phyloP scores from a whole-genome alignment of 1,140 invertebrate species.

The Paraescarpia echinospica region DNA sequence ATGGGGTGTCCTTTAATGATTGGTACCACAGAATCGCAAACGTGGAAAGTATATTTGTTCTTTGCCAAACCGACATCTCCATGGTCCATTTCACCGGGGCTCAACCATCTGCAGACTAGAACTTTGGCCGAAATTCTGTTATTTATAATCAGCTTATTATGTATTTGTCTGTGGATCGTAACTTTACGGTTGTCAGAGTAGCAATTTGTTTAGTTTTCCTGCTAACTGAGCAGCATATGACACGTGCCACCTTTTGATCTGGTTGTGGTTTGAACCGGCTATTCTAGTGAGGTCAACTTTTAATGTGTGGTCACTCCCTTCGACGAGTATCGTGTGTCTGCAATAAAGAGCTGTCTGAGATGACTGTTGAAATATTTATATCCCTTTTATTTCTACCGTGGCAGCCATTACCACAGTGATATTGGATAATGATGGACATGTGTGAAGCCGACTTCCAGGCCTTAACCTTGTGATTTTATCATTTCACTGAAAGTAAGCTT shows the following conservation, averaged over 20 bases:
- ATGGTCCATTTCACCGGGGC: background rate
- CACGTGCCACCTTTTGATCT: background rate
- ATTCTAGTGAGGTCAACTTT: background rate
- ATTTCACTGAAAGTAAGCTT: background rate
- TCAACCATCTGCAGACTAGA: background rate
- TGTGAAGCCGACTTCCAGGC: no score
- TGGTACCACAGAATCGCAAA: background rate
- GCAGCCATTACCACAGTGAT: background rate
- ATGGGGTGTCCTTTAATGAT: background rate
- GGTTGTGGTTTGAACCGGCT: background rate
- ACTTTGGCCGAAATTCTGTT: background rate
- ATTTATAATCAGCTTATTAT: background rate
- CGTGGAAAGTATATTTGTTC: background rate
- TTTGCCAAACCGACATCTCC: background rate
- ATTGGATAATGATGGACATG: background rate
- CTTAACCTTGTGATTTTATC: background rate
- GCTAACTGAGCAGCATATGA: background rate
- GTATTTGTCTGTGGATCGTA: background rate
- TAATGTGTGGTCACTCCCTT: background rate
- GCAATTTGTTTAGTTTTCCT: background rate
- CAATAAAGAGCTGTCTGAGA: background rate
- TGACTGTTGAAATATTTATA: background rate
- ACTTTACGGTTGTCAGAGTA: no score
- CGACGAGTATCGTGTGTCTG: background rate
- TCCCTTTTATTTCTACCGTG: background rate